Conservation (phyloP, 1,140 invertebrate species). For the Orchesella cincta region DNA sequence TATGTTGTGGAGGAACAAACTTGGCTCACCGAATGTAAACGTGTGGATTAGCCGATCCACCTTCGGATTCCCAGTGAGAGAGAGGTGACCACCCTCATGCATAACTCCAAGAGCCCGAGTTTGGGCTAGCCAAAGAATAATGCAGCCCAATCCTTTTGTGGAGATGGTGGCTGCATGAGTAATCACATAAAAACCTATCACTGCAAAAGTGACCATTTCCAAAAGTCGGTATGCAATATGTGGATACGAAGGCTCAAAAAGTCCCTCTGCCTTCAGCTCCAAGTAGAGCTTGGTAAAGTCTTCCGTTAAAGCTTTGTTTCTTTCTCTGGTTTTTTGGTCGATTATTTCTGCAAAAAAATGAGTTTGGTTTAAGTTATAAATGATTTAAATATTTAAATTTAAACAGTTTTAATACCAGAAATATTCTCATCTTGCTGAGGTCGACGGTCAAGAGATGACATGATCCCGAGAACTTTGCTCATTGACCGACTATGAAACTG, state of each 20-base stretch:
- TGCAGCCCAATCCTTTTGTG: not conserved
- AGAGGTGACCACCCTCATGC: too few species aligned
- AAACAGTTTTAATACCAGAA: not conserved
- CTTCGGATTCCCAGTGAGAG: too few species aligned
- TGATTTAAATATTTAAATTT: not conserved
- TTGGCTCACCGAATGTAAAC: too few species aligned
- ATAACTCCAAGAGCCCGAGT: too few species aligned
- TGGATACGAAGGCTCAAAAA: not conserved
- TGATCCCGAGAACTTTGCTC: not conserved
- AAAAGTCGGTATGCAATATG: not conserved
- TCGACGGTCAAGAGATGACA: conserved; percentile 10
- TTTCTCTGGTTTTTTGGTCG: not conserved
- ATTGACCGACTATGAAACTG: conserved; percentile 37
- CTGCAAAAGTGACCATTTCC: not conserved
- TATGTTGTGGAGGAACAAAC: too few species aligned
- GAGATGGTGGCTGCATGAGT: not conserved
- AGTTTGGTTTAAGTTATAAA: not conserved
- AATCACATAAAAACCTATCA: not conserved
- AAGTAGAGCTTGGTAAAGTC: not conserved
- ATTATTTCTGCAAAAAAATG: not conserved
- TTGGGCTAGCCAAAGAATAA: too few species aligned
- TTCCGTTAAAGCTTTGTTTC: not conserved
- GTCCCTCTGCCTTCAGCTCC: not conserved
- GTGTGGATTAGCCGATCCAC: too few species aligned
- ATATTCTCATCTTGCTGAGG: not conserved